phyloP scores from a whole-genome alignment of 2,113 vertebrate species.

The Polyodon spathula region DNA sequence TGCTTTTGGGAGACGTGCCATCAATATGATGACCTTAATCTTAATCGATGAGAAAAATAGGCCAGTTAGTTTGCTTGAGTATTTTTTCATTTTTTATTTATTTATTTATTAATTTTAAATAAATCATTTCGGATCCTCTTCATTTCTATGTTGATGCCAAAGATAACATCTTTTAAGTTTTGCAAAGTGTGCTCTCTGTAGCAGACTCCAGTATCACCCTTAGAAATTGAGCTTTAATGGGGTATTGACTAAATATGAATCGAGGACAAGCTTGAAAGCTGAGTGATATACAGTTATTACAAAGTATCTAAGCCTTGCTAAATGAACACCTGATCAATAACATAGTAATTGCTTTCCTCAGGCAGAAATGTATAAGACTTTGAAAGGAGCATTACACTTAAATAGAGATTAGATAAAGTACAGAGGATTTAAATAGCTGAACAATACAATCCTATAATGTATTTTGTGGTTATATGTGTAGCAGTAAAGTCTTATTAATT shows the following conservation, averaged over 20 bases:
- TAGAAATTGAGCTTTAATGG: slow-evolving; percentile 30
- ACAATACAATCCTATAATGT: not conserved
- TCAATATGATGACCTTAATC: slow-evolving; percentile 28
- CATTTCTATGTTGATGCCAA: slow-evolving; percentile 3
- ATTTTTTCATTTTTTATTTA: not conserved
- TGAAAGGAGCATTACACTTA: slow-evolving; percentile 10
- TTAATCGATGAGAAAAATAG: slow-evolving; percentile 34
- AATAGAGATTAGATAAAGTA: not conserved
- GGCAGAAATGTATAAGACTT: slow-evolving; percentile 17
- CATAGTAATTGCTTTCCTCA: slow-evolving; percentile 22
- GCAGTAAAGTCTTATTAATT: not conserved
- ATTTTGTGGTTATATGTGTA: not conserved
- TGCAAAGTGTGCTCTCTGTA: slow-evolving; percentile 2
- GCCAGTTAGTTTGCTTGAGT: slow-evolving; percentile 26
- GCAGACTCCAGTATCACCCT: slow-evolving; percentile 16
- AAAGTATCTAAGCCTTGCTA: slow-evolving; percentile 16
- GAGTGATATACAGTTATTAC: slow-evolving; percentile 23
- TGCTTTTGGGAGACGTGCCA: not conserved
- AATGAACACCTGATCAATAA: slow-evolving; percentile 30
- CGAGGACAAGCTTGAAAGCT: slow-evolving; percentile 17
- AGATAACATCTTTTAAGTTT: not conserved
- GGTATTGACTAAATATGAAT: slow-evolving; percentile 21
- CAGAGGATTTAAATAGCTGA: not conserved
- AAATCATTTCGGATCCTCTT: not conserved
- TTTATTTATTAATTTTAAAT: too few relatives aligned